Conservation (phyloP, 2,113 vertebrate genomes). For the Heterochromis multidens region DNA sequence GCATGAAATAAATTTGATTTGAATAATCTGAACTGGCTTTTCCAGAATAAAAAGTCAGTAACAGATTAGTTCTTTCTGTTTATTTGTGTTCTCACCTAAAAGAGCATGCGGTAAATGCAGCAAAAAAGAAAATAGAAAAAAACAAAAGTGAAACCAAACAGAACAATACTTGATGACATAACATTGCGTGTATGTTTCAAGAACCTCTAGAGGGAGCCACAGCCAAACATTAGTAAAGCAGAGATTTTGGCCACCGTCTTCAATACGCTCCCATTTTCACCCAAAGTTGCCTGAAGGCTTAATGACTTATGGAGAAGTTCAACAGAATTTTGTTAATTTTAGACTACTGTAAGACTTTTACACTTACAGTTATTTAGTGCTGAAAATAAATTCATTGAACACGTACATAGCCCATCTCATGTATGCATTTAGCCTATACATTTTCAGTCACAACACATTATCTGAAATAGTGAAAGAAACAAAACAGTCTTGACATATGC, state of each 20-base stretch:
- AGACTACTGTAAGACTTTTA: not conserved
- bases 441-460: too few species aligned
- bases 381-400: accelerated
- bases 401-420: not conserved
- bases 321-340: not conserved
- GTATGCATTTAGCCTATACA: not conserved
- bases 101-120: accelerated
- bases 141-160: not conserved
- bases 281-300: accelerated
- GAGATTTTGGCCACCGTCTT: accelerated
- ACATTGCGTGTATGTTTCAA: not conserved
- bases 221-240: not conserved
- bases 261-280: not conserved
- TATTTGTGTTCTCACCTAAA: not conserved
- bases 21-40: not conserved
- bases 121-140: not conserved
- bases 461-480: too few species aligned
- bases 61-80: not conserved
- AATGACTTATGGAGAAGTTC: not conserved
- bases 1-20: not conserved
- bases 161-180: accelerated
- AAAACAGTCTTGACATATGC: too few species aligned
- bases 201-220: not conserved
- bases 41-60: too few species aligned
- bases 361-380: accelerated